Base-by-base conservation (phyloP, 2,888 invertebrate genomes). In the Parnassius mnemosyne region DNA sequence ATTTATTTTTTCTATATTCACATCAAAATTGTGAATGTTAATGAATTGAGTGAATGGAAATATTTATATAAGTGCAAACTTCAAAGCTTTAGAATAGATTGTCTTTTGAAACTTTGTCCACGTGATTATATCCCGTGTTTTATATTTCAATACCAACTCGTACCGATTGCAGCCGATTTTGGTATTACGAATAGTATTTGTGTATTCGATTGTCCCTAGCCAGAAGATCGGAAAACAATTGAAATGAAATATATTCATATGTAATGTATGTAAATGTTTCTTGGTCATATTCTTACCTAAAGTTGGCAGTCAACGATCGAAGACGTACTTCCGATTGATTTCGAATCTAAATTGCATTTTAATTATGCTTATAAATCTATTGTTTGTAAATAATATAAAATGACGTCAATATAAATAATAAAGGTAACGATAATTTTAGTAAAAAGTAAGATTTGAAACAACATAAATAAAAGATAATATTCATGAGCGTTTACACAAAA, bases 231-330 rank as follows among this genome's bases (percentile, higher is more conserved):
- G 13, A 61, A 61, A 52, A 61, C 56, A 56, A 56, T 61, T 51
- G 55, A 56, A 61, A 16, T 44, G 10, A 10, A 41, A 43, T 16
- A 13, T 11, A 41, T 55, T 20, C n/a, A 50, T 42, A 42, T 11
- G 16, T 16, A 50, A 50, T 60, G 13, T 54, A 54, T 60, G 54
- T 44, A 54, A 60, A 60, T 54, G n/a, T 43, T n/a, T 42, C 44
- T 52, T n/a, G 20, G 11, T 52, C n/a, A 43, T 13, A 51, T 52
- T 34, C 10, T 3, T 52, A 52, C 20, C 20, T 52, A 52, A 25
- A 54, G 44, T 20, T 16, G 10, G 16, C 34, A 34, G 41, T 42
- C n/a, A 41, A 50, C 50, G 20, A 50, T n/a, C 41, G 53, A 53
- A 10, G 41, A 52, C 25, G 25, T 20, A 52, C 52, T 52, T 10